Evolutionary conservation across 2,797 vertebrate genomes (phyloP).

Genomic region (Sternotherus odoratus): DNA sequence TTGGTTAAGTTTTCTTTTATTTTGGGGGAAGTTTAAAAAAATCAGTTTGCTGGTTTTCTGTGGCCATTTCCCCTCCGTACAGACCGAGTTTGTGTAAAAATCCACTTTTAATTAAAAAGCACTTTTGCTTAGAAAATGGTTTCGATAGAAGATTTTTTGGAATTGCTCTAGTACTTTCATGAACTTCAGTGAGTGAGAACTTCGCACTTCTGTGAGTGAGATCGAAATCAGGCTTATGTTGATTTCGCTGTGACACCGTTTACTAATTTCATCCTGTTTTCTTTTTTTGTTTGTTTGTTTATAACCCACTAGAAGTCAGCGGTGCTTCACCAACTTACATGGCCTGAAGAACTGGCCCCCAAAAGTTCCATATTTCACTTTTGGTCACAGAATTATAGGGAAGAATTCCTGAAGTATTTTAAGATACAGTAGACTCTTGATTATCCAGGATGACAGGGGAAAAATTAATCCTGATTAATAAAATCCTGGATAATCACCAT

Average conservation of each 20-base stretch:
- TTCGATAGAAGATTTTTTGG: not conserved
- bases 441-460: no score
- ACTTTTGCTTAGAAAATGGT: not conserved
- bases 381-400: not conserved
- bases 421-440: no score
- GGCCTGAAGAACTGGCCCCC: fast-evolving
- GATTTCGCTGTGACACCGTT: not conserved
- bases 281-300: not conserved
- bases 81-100: fast-evolving
- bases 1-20: no score
- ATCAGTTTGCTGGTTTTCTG: not conserved
- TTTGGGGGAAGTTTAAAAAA: not conserved
- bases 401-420: not conserved
- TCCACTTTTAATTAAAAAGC: not conserved
- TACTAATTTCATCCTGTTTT: not conserved
- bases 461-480: no score
- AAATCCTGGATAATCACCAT: no score
- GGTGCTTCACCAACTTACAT: not conserved
- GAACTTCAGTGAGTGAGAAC: not conserved
- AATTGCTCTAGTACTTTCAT: not conserved
- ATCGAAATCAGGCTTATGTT: not conserved
- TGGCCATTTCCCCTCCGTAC: fast-evolving
- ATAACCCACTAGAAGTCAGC: not conserved
- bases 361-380: not conserved
- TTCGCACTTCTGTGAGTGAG: not conserved